phyloP scores from a whole-genome alignment of 2,797 vertebrate species.

The Amphiprion clarkii region DNA sequence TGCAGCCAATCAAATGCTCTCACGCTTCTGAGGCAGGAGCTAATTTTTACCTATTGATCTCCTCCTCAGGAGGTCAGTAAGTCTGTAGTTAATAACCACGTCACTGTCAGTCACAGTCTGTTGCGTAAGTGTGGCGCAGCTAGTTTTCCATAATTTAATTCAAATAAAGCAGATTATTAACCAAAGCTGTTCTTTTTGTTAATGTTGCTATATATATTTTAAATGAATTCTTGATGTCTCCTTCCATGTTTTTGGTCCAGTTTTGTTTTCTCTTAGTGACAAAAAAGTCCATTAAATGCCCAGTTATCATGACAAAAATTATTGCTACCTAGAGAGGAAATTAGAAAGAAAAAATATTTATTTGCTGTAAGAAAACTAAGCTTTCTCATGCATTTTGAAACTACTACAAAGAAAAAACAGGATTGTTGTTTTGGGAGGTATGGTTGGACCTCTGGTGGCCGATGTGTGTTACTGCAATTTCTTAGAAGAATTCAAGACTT shows the following conservation, averaged over 20 bases:
- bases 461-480: constrained; percentile 9
- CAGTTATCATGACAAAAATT: not conserved
- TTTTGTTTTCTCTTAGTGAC: not conserved
- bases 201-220: too few species aligned
- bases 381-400: not conserved
- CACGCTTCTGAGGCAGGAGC: too few species aligned
- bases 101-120: too few species aligned
- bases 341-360: not conserved
- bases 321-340: not conserved
- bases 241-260: not conserved
- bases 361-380: not conserved
- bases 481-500: not conserved
- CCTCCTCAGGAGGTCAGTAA: too few species aligned
- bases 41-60: too few species aligned
- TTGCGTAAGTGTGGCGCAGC: too few species aligned
- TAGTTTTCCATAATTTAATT: too few species aligned
- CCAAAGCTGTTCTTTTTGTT: too few species aligned
- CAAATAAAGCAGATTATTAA: too few species aligned
- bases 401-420: not conserved
- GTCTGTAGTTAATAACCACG: too few species aligned
- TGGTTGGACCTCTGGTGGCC: constrained; percentile 45
- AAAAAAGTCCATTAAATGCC: not conserved
- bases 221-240: not conserved
- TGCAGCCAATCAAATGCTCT: too few species aligned
- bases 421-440: not conserved